Evolutionary conservation across 2,797 vertebrate genomes (phyloP).

Genomic region (Erithacus rubecula): DNA sequence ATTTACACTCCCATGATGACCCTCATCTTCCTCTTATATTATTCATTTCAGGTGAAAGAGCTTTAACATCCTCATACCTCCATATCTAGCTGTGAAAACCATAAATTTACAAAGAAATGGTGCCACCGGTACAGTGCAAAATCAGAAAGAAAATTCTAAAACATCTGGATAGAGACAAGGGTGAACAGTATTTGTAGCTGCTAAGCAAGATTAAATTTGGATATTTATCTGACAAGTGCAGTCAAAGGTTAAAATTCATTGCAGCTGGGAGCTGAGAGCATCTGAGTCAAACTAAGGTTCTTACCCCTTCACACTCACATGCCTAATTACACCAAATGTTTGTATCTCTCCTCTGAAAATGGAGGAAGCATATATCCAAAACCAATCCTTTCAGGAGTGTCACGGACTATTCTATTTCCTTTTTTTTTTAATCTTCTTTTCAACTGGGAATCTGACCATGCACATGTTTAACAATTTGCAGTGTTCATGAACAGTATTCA

Average conservation of each 20-base stretch:
- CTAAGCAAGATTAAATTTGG: not conserved
- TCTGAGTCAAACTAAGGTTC: not conserved
- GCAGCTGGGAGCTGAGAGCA: not conserved
- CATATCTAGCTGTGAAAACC: not conserved
- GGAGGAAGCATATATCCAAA: not conserved
- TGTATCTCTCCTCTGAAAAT: not conserved
- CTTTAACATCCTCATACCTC: not conserved
- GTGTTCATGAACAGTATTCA: fast-evolving
- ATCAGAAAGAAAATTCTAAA: not conserved
- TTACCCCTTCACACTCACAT: not conserved
- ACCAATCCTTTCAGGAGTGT: not conserved
- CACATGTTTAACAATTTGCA: not conserved
- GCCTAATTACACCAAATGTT: not conserved
- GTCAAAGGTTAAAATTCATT: not conserved
- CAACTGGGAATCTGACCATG: fast-evolving
- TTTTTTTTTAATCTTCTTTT: not conserved
- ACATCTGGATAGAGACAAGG: not conserved
- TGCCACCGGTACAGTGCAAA: not conserved
- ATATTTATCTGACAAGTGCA: not conserved
- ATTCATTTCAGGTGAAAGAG: not conserved
- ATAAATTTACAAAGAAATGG: not conserved
- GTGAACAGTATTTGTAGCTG: not conserved
- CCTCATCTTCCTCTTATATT: not conserved
- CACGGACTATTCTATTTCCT: not conserved
- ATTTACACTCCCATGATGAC: fast-evolving